phyloP scores from a whole-genome alignment of 2,888 invertebrate species.

The Bellardia pandia region DNA sequence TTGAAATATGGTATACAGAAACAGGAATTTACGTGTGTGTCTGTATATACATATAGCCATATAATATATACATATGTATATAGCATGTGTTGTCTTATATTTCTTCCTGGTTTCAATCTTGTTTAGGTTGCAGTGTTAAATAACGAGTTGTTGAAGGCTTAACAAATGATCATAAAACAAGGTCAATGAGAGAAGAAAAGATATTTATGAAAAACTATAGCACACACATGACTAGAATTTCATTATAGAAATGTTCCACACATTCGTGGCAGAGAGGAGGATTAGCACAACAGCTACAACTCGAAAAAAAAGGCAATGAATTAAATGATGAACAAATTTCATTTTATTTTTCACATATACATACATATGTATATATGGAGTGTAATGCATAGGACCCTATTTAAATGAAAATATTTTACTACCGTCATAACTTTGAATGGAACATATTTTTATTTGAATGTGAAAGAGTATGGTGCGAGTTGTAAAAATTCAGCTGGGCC shows the following conservation, averaged over 20 bases:
- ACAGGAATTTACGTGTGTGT: not conserved
- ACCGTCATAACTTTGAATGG: constrained; percentile 24
- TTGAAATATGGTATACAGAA: not conserved
- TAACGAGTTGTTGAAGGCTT: constrained; percentile 37
- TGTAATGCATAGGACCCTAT: not conserved
- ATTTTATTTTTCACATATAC: not conserved
- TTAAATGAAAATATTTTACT: constrained; percentile 22
- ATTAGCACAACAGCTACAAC: not conserved
- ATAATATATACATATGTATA: not conserved
- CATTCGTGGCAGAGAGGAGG: not conserved
- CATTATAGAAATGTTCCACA: not conserved
- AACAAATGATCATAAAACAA: constrained; percentile 47
- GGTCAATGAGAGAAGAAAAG: constrained; percentile 30
- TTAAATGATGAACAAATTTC: constrained; percentile 6
- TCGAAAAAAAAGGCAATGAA: constrained; percentile 16
- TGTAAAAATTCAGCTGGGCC: constrained; percentile 18
- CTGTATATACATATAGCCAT: not conserved
- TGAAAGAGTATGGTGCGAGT: not conserved
- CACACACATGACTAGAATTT: constrained; percentile 45
- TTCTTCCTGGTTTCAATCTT: constrained; percentile 7
- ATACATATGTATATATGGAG: not conserved
- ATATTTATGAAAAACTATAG: constrained; percentile 28
- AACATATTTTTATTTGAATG: constrained; percentile 20
- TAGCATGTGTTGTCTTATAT: not conserved
- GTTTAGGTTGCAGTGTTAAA: not conserved